Conservation (phyloP, 2,113 vertebrate species). For the Symphodus melops region DNA sequence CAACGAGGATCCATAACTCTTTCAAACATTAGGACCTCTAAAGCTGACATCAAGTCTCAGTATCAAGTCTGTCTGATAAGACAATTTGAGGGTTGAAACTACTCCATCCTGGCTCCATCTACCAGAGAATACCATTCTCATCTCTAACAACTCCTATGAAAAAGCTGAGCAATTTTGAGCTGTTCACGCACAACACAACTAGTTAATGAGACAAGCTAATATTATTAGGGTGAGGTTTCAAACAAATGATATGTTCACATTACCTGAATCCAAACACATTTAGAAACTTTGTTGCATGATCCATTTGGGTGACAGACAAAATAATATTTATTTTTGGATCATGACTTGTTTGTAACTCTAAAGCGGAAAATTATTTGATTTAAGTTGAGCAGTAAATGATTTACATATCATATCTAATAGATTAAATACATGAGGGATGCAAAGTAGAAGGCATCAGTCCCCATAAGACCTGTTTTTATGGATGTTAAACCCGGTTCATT, state of each 20-base stretch:
- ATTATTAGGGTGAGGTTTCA: no score
- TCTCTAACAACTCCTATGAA: not conserved
- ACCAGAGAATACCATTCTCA: conserved; percentile 29
- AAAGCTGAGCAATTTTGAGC: no score
- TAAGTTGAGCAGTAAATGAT: not conserved
- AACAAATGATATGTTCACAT: no score
- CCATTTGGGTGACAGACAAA: no score
- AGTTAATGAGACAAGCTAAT: no score
- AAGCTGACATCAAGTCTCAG: conserved; percentile 72
- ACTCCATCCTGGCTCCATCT: conserved; percentile 50
- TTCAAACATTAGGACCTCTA: conserved; percentile 66
- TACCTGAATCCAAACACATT: no score
- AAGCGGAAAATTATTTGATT: not conserved
- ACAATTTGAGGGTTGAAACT: conserved; percentile 49
- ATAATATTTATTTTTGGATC: not conserved
- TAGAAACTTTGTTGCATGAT: no score
- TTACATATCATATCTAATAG: conserved; percentile 12
- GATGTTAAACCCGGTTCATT: conserved; percentile 58
- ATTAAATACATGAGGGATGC: conserved; percentile 26
- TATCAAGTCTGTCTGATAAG: conserved; percentile 60
- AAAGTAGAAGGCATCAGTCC: conserved; percentile 11
- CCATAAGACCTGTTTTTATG: conserved; percentile 46
- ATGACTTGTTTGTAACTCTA: not conserved
- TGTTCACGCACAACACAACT: no score
- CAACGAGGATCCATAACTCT: conserved; percentile 68